phyloP scores from a whole-genome alignment of 1,140 invertebrate genomes.

The Musca domestica region DNA sequence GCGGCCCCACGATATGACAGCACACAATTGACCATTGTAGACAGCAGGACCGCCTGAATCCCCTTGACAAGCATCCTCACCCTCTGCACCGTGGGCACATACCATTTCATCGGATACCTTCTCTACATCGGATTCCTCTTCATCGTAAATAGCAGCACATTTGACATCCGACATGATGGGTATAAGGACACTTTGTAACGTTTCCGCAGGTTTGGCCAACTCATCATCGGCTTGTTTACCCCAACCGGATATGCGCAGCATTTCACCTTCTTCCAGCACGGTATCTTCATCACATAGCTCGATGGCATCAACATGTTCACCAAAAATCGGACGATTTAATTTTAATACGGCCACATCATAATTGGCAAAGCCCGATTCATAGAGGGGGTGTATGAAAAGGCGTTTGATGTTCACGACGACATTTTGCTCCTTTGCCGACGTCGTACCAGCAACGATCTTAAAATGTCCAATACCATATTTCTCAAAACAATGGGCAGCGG shows the following conservation, averaged over 20 bases:
- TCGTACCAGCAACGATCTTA: constrained; percentile 36
- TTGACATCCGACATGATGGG: neutral
- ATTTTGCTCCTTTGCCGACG: constrained; percentile 34
- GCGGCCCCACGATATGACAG: constrained; percentile 69
- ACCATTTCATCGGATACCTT: constrained; percentile 54
- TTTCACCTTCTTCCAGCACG: constrained; percentile 30
- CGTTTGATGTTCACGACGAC: constrained; percentile 29
- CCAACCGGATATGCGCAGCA: constrained; percentile 39
- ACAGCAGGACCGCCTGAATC: constrained; percentile 68
- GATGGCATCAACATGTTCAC: constrained; percentile 29
- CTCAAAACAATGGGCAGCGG: constrained; percentile 44
- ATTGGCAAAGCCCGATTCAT: constrained; percentile 28
- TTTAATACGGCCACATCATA: constrained; percentile 35
- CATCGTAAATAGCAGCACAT: constrained; percentile 36
- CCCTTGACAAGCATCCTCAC: constrained; percentile 63
- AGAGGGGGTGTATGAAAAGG: constrained; percentile 34
- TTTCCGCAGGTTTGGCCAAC: constrained; percentile 32
- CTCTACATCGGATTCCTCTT: constrained; percentile 29
- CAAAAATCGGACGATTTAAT: constrained; percentile 29
- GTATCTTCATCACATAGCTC: constrained; percentile 34
- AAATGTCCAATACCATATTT: constrained; percentile 32
- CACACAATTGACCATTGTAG: constrained; percentile 55
- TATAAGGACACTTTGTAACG: constrained; percentile 39
- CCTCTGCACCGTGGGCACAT: constrained; percentile 54
- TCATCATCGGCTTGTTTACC: constrained; percentile 25